Conservation (phyloP, 2,888 invertebrate species). For the Octodonta nipae region DNA sequence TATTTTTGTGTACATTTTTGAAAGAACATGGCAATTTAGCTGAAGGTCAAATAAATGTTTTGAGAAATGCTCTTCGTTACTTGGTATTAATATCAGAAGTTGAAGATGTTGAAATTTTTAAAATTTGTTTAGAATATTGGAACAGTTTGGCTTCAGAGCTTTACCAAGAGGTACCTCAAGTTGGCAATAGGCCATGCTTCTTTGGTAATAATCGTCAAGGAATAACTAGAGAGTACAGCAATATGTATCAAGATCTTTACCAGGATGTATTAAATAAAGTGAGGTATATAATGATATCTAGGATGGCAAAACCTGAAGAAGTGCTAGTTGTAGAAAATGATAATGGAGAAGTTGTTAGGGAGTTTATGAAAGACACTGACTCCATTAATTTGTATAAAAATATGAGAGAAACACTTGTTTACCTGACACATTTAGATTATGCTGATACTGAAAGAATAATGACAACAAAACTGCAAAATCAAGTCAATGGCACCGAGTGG, state of each 20-base stretch:
- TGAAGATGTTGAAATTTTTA: slow-evolving; percentile 98
- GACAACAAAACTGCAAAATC: slow-evolving; percentile 96
- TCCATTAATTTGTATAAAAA: slow-evolving; percentile 98
- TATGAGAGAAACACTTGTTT: slow-evolving; percentile 95
- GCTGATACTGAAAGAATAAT: slow-evolving; percentile 95
- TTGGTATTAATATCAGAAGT: slow-evolving; percentile 90
- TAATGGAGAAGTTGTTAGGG: slow-evolving; percentile 96
- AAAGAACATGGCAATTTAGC: slow-evolving; percentile 86
- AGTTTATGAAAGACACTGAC: slow-evolving; percentile 99
- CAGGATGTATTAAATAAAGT: slow-evolving; percentile 74
- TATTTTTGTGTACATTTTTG: slow-evolving; percentile 91
- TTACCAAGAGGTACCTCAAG: slow-evolving; percentile 47
- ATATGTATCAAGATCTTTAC: slow-evolving; percentile 41
- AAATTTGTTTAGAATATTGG: slow-evolving; percentile 99
- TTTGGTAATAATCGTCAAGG: slow-evolving; percentile 17
- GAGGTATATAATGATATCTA: slow-evolving; percentile 93
- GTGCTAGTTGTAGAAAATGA: slow-evolving; percentile 99
- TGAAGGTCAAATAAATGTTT: slow-evolving; percentile 60
- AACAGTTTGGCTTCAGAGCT: slow-evolving; percentile 83
- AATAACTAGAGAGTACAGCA: slow-evolving; percentile 5
- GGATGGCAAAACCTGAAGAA: slow-evolving; percentile 99
- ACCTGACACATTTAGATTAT: slow-evolving; percentile 96
- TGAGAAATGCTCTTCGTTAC: slow-evolving; percentile 75
- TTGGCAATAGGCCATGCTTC: slow-evolving; percentile 26
- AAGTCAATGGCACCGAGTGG: slow-evolving; percentile 97